phyloP scores from a whole-genome alignment of 2,113 vertebrate species.

The Rhinopomastus cyanomelas region DNA sequence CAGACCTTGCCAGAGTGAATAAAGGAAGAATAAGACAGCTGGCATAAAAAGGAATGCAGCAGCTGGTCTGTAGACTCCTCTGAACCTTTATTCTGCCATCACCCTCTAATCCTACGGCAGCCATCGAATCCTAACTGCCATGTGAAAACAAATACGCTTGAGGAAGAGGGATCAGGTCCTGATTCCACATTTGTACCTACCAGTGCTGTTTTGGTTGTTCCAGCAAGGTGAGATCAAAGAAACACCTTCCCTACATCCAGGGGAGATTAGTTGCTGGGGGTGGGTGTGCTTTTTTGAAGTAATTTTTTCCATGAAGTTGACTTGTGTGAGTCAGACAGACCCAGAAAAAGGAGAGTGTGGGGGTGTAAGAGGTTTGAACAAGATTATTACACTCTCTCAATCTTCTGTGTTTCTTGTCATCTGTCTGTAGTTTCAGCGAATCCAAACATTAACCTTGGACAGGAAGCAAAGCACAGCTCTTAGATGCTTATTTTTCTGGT shows the following conservation, averaged over 20 bases:
- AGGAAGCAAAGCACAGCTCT: not conserved
- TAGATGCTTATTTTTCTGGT: not conserved
- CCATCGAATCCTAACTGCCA: not conserved
- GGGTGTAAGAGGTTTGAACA: constrained; percentile 38
- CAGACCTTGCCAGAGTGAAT: not conserved
- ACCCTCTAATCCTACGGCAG: not conserved
- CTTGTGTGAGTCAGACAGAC: constrained; percentile 45
- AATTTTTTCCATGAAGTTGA: not conserved
- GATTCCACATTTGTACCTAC: not conserved
- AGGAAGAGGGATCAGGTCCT: not conserved
- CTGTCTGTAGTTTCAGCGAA: constrained; percentile 10
- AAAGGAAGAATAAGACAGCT: not conserved
- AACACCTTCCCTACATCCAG: not conserved
- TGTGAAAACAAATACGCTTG: not conserved
- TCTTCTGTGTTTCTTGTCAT: constrained; percentile 32
- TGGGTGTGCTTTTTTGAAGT: not conserved
- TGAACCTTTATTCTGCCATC: not conserved
- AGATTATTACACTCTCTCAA: not conserved
- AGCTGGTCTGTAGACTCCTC: not conserved
- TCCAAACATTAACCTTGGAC: not conserved
- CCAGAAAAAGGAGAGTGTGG: constrained; percentile 14
- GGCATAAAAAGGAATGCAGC: not conserved
- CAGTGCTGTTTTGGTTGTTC: not conserved
- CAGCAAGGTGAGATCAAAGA: not conserved
- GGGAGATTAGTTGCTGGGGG: not conserved